These are phyloP conservation scores for Drosophila parthenogenetica DNA, from an alignment of 2,888 invertebrate genomes.

Conservation along the genomic window DNA sequence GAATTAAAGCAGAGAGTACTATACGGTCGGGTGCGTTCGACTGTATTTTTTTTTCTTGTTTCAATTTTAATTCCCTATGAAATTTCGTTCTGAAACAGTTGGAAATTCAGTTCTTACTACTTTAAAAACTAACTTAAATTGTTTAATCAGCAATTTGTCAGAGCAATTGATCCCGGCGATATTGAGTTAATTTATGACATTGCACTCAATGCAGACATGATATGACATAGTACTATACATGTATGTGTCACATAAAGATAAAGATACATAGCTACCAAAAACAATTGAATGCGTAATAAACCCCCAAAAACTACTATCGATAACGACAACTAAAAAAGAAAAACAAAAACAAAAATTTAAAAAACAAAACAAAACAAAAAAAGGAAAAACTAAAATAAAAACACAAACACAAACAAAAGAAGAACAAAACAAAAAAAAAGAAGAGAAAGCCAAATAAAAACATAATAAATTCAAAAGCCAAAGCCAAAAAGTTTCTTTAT, in stretches of 20 bases:
- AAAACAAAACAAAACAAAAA: slow-evolving; percentile 17
- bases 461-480: slow-evolving; percentile 79
- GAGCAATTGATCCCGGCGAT: slow-evolving; percentile 17
- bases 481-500: slow-evolving; percentile 60
- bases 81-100: no score
- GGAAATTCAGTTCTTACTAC: no score
- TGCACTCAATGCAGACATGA: slow-evolving; percentile 4
- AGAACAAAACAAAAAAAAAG: slow-evolving; percentile 5
- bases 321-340: slow-evolving; percentile 40
- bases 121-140: background rate
- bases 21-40: no score
- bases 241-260: slow-evolving; percentile 38
- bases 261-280: slow-evolving; percentile 44
- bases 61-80: no score
- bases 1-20: no score
- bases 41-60: no score
- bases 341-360: background rate
- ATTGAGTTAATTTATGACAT: slow-evolving; percentile 9
- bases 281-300: slow-evolving; percentile 64
- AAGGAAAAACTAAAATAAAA: slow-evolving; percentile 20
- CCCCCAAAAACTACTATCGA: slow-evolving; percentile 68
- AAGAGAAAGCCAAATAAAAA: slow-evolving; percentile 57
- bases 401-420: slow-evolving; percentile 2
- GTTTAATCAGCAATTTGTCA: slow-evolving; percentile 1
- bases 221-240: slow-evolving; percentile 4